Conservation (phyloP, 2,797 vertebrate genomes). For the Meriones psammophilus region DNA sequence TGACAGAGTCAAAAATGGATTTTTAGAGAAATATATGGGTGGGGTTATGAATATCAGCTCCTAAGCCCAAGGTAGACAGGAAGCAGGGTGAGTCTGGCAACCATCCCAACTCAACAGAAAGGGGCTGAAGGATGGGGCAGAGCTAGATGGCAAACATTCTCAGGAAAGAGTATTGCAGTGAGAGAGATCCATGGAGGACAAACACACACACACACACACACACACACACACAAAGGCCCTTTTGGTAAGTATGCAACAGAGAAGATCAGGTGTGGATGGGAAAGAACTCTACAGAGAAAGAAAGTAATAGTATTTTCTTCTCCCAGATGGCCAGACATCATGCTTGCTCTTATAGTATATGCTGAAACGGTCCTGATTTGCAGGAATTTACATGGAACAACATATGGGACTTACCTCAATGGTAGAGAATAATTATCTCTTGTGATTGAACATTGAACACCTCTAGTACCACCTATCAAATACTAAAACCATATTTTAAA, state of each 20-base stretch:
- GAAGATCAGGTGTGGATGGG: not conserved
- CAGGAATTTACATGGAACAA: not conserved
- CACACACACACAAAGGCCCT: not conserved
- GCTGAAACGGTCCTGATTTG: not conserved
- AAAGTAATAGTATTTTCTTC: not conserved
- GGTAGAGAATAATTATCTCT: not conserved
- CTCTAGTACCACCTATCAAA: not conserved
- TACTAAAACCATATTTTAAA: not conserved
- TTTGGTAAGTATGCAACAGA: not conserved
- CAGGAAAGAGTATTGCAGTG: not conserved
- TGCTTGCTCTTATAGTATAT: not conserved
- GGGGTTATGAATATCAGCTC: not conserved
- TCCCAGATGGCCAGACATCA: not conserved
- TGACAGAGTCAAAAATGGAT: not conserved
- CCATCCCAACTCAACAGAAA: not conserved
- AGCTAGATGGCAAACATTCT: not conserved
- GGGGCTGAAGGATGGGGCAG: not conserved
- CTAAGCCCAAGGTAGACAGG: not conserved
- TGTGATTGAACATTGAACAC: not conserved
- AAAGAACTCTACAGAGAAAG: not conserved
- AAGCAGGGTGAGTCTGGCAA: not conserved
- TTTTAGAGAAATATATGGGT: conserved; percentile 31
- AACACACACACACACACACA: no score
- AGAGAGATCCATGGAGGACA: not conserved
- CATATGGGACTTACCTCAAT: not conserved